A percentile compares a stretch with the other conserved stretches of the same genome.
Evolutionary conservation across 2,888 invertebrate species (phyloP).

Genomic region (Melangyna quadrimaculata): DNA sequence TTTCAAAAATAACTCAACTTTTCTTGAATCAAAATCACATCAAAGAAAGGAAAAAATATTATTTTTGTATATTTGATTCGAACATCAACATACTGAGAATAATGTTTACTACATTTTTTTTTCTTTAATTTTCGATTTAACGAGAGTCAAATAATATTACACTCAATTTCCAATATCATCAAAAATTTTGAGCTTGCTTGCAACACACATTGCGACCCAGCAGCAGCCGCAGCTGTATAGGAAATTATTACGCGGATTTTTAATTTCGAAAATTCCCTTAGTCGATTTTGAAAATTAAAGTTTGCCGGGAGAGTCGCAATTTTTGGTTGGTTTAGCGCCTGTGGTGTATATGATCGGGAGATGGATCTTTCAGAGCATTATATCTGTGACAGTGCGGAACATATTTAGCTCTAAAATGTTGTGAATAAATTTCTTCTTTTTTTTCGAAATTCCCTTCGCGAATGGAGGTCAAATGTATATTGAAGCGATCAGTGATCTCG

Average conservation of each 20-base stretch:
- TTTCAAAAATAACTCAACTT: constrained; percentile 65
- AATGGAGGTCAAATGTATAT: constrained; percentile 52
- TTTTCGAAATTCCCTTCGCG: background rate
- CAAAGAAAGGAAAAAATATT: constrained; percentile 23
- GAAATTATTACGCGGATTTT: constrained; percentile 48
- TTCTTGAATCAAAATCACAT: constrained; percentile 14
- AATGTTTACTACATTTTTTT: constrained; percentile 7
- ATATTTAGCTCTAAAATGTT: constrained; percentile 34
- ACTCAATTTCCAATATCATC: constrained; percentile 53
- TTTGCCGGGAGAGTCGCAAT: constrained; percentile 50
- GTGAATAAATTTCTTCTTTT: constrained; percentile 10
- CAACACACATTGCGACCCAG: constrained; percentile 17
- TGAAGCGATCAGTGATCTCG: background rate
- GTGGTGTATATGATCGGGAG: constrained; percentile 20
- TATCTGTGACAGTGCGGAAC: constrained; percentile 61
- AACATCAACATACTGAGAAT: constrained; percentile 17
- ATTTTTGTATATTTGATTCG: constrained; percentile 34
- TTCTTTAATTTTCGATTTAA: background rate
- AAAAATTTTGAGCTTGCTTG: constrained; percentile 31
- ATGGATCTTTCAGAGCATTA: constrained; percentile 26
- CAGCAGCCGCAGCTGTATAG: background rate
- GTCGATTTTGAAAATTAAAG: constrained; percentile 53
- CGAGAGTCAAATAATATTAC: background rate
- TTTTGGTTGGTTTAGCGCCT: constrained; percentile 23
- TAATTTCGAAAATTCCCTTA: constrained; percentile 29